A percentile compares a stretch with the other conserved stretches of the same genome.
Evolutionary conservation across 2,113 vertebrate species (phyloP).

Genomic region (Acinonyx jubatus): DNA sequence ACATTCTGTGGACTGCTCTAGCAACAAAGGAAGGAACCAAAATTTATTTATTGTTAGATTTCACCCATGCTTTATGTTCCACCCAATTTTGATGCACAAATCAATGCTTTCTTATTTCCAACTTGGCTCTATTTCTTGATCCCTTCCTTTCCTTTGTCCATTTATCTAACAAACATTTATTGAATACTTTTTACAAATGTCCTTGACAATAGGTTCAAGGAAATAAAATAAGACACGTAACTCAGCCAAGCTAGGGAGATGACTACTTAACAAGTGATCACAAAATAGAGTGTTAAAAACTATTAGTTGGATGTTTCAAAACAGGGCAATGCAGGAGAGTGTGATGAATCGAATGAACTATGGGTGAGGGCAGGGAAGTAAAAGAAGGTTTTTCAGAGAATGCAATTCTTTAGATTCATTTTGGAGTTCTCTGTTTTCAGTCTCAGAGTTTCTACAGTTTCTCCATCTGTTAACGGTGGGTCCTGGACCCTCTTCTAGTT

Average conservation of each 20-base stretch:
- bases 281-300: not conserved
- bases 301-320: not conserved
- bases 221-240: not conserved
- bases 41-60: not conserved
- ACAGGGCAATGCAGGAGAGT: too few species aligned
- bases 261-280: not conserved
- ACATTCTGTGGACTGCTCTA: not conserved
- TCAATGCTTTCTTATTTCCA: conserved; percentile 5
- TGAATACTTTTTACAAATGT: conserved; percentile 2
- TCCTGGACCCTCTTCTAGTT: not conserved
- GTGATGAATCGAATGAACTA: not conserved
- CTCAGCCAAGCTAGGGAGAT: not conserved
- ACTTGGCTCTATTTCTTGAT: not conserved
- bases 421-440: not conserved
- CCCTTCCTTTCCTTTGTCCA: not conserved
- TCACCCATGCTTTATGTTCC: not conserved
- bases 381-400: not conserved
- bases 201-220: not conserved
- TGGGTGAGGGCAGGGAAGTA: not conserved
- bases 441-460: not conserved
- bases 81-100: not conserved
- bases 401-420: not conserved
- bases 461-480: not conserved
- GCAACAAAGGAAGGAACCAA: not conserved
- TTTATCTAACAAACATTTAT: conserved; percentile 24